Conservation (phyloP, 1,140 invertebrate species). For the Musca domestica region DNA sequence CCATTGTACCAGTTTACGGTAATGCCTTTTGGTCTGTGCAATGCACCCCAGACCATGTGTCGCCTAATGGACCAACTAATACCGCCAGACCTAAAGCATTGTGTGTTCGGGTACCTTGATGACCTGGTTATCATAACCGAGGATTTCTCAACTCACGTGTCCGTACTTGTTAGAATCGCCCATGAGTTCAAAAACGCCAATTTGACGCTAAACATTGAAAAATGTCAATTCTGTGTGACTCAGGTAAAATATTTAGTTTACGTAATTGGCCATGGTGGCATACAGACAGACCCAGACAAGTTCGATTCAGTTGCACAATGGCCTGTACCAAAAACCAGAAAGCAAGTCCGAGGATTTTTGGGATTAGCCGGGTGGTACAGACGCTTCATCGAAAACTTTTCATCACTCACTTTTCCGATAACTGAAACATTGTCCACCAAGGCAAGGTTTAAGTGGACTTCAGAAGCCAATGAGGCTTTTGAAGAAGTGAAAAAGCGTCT, state of each 20-base stretch:
- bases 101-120: too few species aligned
- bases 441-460: not conserved
- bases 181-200: not conserved
- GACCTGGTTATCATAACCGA: not conserved
- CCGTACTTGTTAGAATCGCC: not conserved
- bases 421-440: not conserved
- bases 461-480: too few species aligned
- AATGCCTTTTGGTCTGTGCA: too few species aligned
- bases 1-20: too few species aligned
- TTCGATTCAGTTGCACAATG: too few species aligned
- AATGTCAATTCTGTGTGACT: too few species aligned
- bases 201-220: not conserved
- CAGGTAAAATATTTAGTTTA: too few species aligned
- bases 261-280: too few species aligned
- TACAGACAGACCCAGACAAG: too few species aligned
- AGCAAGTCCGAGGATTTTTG: not conserved
- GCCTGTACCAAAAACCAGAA: not conserved
- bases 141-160: not conserved
- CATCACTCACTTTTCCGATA: not conserved
- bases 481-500: too few species aligned
- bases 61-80: not conserved
- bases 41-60: too few species aligned
- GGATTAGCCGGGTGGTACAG: not conserved
- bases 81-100: not conserved
- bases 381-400: not conserved